Evolutionary conservation across 2,797 vertebrate genomes (phyloP), one percentile per base, ranked within the genome.

Genomic region (Pyrocephalus nanus): DNA sequence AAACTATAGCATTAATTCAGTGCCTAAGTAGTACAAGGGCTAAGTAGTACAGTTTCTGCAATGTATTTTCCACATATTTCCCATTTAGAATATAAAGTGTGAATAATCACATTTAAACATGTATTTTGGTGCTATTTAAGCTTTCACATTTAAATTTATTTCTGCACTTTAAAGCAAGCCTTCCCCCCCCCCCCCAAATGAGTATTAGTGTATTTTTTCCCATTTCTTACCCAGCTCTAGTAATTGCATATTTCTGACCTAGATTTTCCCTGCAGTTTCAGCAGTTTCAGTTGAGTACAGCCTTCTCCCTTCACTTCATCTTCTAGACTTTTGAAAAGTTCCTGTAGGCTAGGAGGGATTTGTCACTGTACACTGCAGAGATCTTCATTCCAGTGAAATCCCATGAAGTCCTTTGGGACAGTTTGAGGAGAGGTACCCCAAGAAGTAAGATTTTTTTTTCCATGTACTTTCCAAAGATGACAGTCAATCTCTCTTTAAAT

Each of bases 161-260:
- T 84, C 82, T 89, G 32, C 19, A 81, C 82, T n/a, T 48, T 78
- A 27, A 86, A 92, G 34, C 34, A 66, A 86, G 54, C 8, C 13
- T 26, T 19, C 32, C 84, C 83, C 79, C 13, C 27, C 32, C 43
- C 18, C 50, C 50, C 75, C 16, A 55, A 80, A 84, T 86, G 36
- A 81, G 61, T 85, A 69, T 64, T 86, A 80, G 36, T 69, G 71
- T 45, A 19, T 15, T 75, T 90, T 88, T 74, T 55, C 2, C 34
- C 30, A 23, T 60, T 74, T 69, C 67, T 96, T 86, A 60, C 64
- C 79, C 69, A 77, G 75, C 58, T 91, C 62, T 61, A 42, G 45
- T 78, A 93, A 90, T 80, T 91, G 62, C 67, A 72, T 93, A 91
- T 88, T 91, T 23, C 34, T 94, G 91, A 77, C 88, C 90, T 93